These are phyloP conservation scores for Osmoderma eremita DNA, from an alignment of 2,888 invertebrate genomes.

Conservation along the genomic window DNA sequence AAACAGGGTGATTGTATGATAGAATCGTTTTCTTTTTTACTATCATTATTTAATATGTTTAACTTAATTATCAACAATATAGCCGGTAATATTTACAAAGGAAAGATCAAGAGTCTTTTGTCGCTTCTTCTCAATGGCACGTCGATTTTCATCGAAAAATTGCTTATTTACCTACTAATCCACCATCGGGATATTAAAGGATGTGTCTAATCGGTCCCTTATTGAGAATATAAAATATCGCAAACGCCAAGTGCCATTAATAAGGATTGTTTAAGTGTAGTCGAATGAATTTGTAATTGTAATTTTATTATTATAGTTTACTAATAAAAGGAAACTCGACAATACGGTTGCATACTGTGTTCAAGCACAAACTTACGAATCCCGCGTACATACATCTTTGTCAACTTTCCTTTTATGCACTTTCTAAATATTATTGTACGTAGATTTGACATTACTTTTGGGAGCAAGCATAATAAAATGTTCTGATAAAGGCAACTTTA, in stretches of 20 bases:
- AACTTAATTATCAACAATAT: too few relatives aligned
- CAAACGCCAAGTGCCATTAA: constrained; percentile 18
- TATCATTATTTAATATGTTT: too few relatives aligned
- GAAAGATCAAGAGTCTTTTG: not conserved
- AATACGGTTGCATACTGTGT: not conserved
- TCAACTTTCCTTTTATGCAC: not conserved
- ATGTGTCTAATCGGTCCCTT: too few relatives aligned
- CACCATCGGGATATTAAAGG: too few relatives aligned
- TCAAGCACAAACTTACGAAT: not conserved
- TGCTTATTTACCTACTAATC: too few relatives aligned
- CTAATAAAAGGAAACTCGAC: constrained; percentile 2
- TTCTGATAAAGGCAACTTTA: constrained; percentile 16
- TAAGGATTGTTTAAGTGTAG: constrained; percentile 20
- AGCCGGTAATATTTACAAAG: too few relatives aligned
- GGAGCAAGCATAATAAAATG: constrained; percentile 29
- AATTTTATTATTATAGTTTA: not conserved
- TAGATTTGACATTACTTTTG: constrained; percentile 27
- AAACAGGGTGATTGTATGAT: constrained; percentile 36
- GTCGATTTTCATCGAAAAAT: not conserved
- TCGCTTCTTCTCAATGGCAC: not conserved
- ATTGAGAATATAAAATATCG: not conserved
- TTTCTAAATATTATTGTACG: constrained; percentile 1
- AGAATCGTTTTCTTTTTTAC: too few relatives aligned
- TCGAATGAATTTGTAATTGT: constrained; percentile 5
- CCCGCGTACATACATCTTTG: not conserved